These are phyloP conservation scores for Anagrus nilaparvatae DNA, from an alignment of 1,140 invertebrate species.

Conservation along the genomic window DNA sequence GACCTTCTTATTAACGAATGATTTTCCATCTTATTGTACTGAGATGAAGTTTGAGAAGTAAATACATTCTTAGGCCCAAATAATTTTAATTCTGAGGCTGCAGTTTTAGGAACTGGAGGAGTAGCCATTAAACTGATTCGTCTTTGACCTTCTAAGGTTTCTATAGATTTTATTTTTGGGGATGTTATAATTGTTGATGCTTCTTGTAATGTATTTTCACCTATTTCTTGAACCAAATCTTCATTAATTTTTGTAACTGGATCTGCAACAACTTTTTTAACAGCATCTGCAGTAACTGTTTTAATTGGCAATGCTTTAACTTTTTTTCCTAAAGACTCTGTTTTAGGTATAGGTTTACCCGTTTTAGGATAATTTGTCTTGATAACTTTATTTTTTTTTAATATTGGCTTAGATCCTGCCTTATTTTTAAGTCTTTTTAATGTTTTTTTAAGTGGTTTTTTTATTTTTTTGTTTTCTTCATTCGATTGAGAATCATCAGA, in stretches of 20 bases:
- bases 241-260: conserved; percentile 5
- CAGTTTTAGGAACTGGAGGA: conserved; percentile 12
- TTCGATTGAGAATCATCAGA: neutral
- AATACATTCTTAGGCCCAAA: conserved; percentile 21
- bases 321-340: too few relatives aligned
- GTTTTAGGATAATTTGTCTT: too few relatives aligned
- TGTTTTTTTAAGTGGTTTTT: too few relatives aligned
- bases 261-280: too few relatives aligned
- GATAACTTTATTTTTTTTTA: too few relatives aligned
- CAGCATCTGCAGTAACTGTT: too few relatives aligned
- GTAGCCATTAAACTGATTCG: conserved; percentile 12
- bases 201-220: conserved; percentile 5
- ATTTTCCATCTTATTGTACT: conserved; percentile 19
- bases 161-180: conserved; percentile 11
- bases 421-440: too few relatives aligned
- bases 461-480: neutral
- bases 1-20: conserved; percentile 26
- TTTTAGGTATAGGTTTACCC: too few relatives aligned
- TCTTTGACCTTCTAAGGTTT: conserved; percentile 11
- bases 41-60: conserved; percentile 4
- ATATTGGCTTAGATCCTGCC: too few relatives aligned
- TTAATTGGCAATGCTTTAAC: too few relatives aligned
- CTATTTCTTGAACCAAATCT: conserved; percentile 1
- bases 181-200: conserved; percentile 12
- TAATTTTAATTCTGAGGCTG: conserved; percentile 15